phyloP scores from a whole-genome alignment of 35 echinoderm and acorn worm species.

The Hemicentrotus pulcherrimus region DNA sequence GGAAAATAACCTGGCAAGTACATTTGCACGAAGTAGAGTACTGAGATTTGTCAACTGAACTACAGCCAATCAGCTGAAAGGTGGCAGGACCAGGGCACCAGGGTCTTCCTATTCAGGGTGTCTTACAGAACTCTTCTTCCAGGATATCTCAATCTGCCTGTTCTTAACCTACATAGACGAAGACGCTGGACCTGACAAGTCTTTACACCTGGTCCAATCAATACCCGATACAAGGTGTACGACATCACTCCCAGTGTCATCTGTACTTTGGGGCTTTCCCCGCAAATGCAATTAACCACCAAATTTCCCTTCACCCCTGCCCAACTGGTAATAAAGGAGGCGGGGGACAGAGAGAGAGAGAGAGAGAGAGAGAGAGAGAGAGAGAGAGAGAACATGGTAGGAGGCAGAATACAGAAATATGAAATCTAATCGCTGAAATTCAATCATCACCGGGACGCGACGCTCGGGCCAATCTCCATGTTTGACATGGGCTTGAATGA shows the following conservation, averaged over 20 bases:
- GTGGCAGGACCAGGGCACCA: not conserved
- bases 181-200: not conserved
- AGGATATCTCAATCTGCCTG: not conserved
- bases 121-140: no score
- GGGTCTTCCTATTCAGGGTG: not conserved
- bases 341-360: not conserved
- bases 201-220: conserved; percentile 10
- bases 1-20: not conserved
- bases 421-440: conserved; percentile 12
- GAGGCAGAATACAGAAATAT: not conserved
- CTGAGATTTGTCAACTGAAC: not conserved
- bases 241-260: not conserved
- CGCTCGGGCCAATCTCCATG: not conserved
- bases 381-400: not conserved
- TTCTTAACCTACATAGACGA: not conserved
- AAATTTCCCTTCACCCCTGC: not conserved
- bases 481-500: conserved; percentile 11
- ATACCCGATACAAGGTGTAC: not conserved
- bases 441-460: not conserved
- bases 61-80: not conserved
- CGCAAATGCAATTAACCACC: conserved; percentile 1
- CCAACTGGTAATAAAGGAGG: conserved; percentile 10
- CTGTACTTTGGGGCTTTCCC: conserved; percentile 11
- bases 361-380: no score
- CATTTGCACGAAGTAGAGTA: not conserved